Evolutionary conservation across 2,113 vertebrate species (phyloP), one percentile per base, ranked within the genome.

Genomic region (Collichthys lucidus): DNA sequence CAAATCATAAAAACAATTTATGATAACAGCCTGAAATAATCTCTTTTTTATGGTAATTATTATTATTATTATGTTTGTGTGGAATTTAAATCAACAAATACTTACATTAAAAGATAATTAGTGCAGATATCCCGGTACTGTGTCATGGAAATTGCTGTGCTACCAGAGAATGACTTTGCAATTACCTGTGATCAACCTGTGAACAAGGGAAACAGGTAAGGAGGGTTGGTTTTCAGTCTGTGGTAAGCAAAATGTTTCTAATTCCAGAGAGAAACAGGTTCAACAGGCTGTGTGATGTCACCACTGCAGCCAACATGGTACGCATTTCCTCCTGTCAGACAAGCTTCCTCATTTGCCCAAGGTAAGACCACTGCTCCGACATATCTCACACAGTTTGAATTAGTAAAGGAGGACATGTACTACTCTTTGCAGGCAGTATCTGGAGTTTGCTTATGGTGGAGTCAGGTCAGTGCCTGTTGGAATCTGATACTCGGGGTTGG

Each of bases 241-340:
- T 57, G 61, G 49, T 35, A 73, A 35, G 40, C 4, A 2, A 79
- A 83, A 91, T 93, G 69, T 74, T 88, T 91, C 50, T 53, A 77
- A 90, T 92, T 92, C 89, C 88, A 84, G 71, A 71, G 50, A 0
- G 22, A 16, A 93, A 92, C 92, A 69, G 87, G 92, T 92, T 66
- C 0, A 60, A 52, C 91, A 62, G 82, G 88, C 74, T 82, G 65
- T 82, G 65, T 79, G 79, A 86, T 74, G 84, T 86, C 79, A 78
- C 60, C 2, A 3, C 65, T 53, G n/a, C 19, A 64, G 50, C 63
- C 73, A 64, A 29, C 82, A 79, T 71, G 52, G 62, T 64, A 57
- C 15, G 26, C 3, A 29, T 56, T 82, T 77, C 24, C 68, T 86
- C 35, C 50, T 47, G 40, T n/a, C 64, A 59, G 69, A 17, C 2